Evolutionary conservation across 2,797 vertebrate genomes (phyloP).

Genomic region (Takifugu rubripes): DNA sequence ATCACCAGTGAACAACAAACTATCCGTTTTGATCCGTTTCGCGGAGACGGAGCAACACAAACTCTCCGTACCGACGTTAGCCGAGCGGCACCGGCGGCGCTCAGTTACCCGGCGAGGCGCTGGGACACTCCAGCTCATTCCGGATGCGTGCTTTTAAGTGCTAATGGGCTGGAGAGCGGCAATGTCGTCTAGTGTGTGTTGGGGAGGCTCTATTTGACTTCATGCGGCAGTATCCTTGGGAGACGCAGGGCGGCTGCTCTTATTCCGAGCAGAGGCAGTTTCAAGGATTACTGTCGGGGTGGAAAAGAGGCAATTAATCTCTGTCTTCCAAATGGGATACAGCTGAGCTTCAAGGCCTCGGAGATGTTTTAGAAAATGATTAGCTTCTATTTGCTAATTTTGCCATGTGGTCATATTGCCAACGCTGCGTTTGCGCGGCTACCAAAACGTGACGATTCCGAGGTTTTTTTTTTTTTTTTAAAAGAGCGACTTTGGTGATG

Average conservation of each 20-base stretch:
- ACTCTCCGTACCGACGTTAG: constrained; percentile 22
- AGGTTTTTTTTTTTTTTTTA: neutral
- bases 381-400: constrained; percentile 71
- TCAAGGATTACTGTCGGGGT: constrained; percentile 77
- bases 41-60: constrained; percentile 36
- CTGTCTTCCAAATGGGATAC: constrained; percentile 68
- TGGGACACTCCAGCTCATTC: constrained; percentile 39
- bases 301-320: constrained; percentile 81
- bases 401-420: constrained; percentile 27
- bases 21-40: constrained; percentile 35
- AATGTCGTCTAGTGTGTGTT: constrained; percentile 35
- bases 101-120: constrained; percentile 28
- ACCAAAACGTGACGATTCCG: neutral
- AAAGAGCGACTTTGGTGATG: constrained; percentile 25
- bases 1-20: constrained; percentile 53
- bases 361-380: constrained; percentile 66
- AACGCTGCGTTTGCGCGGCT: constrained; percentile 3
- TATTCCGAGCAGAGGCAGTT: constrained; percentile 66
- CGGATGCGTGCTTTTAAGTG: constrained; percentile 54
- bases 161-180: constrained; percentile 53
- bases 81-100: constrained; percentile 4
- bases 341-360: constrained; percentile 71
- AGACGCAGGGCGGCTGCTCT: constrained; percentile 44
- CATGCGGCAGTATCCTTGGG: constrained; percentile 33
- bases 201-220: constrained; percentile 33